Conservation (phyloP, 2,888 invertebrate species). For the Smittia aterrima region DNA sequence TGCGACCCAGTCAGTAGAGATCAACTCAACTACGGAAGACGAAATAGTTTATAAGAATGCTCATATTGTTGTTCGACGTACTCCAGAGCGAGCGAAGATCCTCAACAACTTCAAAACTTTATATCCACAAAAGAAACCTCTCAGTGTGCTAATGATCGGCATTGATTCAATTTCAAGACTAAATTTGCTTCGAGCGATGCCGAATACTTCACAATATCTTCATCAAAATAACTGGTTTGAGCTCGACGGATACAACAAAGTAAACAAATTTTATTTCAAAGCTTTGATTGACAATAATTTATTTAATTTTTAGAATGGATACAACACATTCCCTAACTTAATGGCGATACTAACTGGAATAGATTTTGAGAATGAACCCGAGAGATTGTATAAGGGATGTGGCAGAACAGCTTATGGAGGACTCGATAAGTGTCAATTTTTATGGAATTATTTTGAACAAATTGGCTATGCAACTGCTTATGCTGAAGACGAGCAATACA, state of each 20-base stretch:
- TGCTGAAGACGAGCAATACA: constrained; percentile 70
- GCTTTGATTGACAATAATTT: constrained; percentile 11
- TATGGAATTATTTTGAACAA: constrained; percentile 73
- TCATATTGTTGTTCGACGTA: constrained; percentile 59
- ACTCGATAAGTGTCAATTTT: constrained; percentile 68
- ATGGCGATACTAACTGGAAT: constrained; percentile 79
- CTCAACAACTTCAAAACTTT: constrained; percentile 44
- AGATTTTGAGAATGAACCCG: constrained; percentile 55
- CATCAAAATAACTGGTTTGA: constrained; percentile 67
- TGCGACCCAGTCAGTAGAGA: no score
- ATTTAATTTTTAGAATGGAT: constrained; percentile 61
- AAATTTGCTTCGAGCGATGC: constrained; percentile 74
- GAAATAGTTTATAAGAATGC: constrained; percentile 52
- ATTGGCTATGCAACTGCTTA: constrained; percentile 76
- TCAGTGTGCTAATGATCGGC: constrained; percentile 75
- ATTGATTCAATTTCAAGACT: constrained; percentile 82
- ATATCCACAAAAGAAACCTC: constrained; percentile 46
- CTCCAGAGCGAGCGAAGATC: constrained; percentile 56
- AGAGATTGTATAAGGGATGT: no score
- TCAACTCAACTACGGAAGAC: constrained; percentile 42
- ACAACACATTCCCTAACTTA: constrained; percentile 88
- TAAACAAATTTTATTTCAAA: constrained; percentile 47
- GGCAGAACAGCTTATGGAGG: no score
- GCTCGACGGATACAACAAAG: constrained; percentile 71
- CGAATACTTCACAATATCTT: constrained; percentile 66